Percentiles rank a stretch among this genome's conserved stretches.
Evolutionary conservation across 2,888 invertebrate species (phyloP).

Genomic region (Epinotia nisella): DNA sequence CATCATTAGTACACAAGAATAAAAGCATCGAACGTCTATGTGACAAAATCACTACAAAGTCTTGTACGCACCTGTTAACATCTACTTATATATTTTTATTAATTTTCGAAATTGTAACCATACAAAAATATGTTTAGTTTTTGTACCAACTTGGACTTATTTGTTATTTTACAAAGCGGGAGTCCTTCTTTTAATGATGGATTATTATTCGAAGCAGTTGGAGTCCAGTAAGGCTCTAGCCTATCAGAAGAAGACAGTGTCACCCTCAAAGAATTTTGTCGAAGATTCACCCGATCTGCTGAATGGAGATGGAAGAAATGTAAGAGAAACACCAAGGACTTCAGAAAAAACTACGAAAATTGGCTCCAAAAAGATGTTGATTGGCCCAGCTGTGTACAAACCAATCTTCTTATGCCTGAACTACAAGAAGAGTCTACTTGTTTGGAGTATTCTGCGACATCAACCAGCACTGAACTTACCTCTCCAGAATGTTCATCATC

Average conservation of each 20-base stretch:
- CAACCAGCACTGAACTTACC: not conserved
- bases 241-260: not conserved
- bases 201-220: not conserved
- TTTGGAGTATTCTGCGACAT: too few species aligned
- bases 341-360: slow-evolving; percentile 1
- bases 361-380: not conserved
- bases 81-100: too few species aligned
- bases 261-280: not conserved
- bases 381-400: not conserved
- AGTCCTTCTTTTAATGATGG: not conserved
- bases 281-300: not conserved
- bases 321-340: not conserved
- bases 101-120: too few species aligned
- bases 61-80: too few species aligned
- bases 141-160: slow-evolving; percentile 1
- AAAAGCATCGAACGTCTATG: too few species aligned
- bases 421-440: too few species aligned
- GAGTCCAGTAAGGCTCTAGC: not conserved
- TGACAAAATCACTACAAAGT: too few species aligned
- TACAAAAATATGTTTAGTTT: not conserved
- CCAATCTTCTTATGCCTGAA: not conserved
- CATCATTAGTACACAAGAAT: too few species aligned
- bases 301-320: slow-evolving; percentile 4
- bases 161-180: not conserved
- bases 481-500: too few species aligned